Evolutionary conservation across 2,888 invertebrate genomes (phyloP).

Genomic region (Maniola hyperantus): DNA sequence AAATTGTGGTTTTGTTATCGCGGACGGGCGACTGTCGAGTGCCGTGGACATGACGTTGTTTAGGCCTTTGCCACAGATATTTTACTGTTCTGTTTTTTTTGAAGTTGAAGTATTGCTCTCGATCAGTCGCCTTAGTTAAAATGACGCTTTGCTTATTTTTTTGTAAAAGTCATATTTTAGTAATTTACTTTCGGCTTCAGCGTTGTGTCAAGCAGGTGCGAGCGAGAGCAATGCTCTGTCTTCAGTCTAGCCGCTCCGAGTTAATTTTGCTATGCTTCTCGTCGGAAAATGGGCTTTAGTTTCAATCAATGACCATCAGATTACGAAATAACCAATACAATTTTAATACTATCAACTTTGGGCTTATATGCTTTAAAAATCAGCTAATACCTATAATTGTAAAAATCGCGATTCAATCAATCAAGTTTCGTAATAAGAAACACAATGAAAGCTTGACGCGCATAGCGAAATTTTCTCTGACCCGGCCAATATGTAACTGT

Average conservation of each 20-base stretch:
- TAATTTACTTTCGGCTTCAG: conserved; percentile 63
- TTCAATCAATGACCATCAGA: too few species aligned
- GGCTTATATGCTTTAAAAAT: too few species aligned
- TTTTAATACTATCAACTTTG: too few species aligned
- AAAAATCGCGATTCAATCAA: too few species aligned
- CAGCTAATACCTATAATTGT: too few species aligned
- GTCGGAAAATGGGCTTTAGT: background rate
- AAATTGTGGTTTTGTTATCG: conserved; percentile 45
- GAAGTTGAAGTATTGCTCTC: conserved; percentile 69
- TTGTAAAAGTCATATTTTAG: conserved; percentile 11
- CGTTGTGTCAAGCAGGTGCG: conserved; percentile 60
- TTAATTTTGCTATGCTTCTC: conserved; percentile 5
- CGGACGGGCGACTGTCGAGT: conserved; percentile 62
- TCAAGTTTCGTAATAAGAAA: too few species aligned
- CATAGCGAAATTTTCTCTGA: conserved; percentile 13
- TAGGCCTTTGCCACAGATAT: conserved; percentile 34
- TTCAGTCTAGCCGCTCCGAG: conserved; percentile 5
- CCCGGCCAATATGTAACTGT: background rate
- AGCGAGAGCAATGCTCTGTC: conserved; percentile 35
- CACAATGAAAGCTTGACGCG: conserved; percentile 1
- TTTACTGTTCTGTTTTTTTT: conserved; percentile 41
- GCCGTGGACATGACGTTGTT: conserved; percentile 71
- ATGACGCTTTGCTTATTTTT: background rate
- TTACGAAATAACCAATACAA: too few species aligned
- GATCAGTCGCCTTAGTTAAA: conserved; percentile 40